phyloP scores from a whole-genome alignment of 2,113 vertebrate species.

The Lycaon pictus region DNA sequence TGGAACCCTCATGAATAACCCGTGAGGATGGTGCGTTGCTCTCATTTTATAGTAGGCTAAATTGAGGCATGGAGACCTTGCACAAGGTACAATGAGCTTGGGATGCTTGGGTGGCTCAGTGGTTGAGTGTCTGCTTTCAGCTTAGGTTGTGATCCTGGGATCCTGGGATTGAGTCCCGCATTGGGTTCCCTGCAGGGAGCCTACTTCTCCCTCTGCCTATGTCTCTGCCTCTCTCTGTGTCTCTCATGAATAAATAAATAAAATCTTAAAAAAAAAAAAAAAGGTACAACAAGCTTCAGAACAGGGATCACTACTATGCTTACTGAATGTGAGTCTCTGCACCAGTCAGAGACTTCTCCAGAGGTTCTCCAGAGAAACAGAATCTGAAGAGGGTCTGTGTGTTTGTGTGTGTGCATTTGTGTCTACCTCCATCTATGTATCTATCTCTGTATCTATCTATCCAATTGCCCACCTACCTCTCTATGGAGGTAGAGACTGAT shows the following conservation, averaged over 20 bases:
- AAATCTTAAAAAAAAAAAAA: too few relatives aligned
- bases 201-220: too few relatives aligned
- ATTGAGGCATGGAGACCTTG: neutral
- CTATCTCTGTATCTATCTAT: neutral
- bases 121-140: too few relatives aligned
- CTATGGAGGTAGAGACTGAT: neutral
- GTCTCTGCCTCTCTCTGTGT: too few relatives aligned
- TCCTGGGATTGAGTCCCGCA: too few relatives aligned
- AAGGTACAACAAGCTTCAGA: neutral
- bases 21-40: neutral
- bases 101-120: too few relatives aligned
- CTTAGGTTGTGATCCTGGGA: too few relatives aligned
- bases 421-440: neutral
- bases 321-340: neutral
- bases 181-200: too few relatives aligned
- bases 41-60: neutral
- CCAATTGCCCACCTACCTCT: neutral
- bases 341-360: neutral
- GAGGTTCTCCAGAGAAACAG: neutral
- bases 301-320: neutral
- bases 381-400: neutral
- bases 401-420: too few relatives aligned
- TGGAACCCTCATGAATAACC: neutral
- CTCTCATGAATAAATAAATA: too few relatives aligned
- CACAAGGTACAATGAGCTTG: neutral